Conservation (phyloP, 2,888 invertebrate genomes). For the Callyntrura sp. region DNA sequence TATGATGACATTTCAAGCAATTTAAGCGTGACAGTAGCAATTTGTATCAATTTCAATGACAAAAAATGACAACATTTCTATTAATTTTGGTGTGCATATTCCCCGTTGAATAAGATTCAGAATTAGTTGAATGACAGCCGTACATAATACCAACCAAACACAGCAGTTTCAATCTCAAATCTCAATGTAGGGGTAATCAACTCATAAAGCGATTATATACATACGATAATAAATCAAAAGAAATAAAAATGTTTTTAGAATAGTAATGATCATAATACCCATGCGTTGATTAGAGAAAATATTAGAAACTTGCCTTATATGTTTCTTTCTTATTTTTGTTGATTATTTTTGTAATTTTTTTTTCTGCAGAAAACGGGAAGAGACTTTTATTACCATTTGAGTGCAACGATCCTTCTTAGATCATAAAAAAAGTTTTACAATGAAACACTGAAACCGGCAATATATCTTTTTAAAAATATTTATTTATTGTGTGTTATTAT, state of each 20-base stretch:
- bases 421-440: not conserved
- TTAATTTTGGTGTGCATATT: not conserved
- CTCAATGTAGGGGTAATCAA: too few relatives aligned
- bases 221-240: not conserved
- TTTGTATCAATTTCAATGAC: conserved; percentile 24
- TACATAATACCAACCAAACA: too few relatives aligned
- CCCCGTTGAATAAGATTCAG: too few relatives aligned
- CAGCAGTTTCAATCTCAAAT: too few relatives aligned
- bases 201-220: not conserved
- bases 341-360: not conserved
- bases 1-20: not conserved
- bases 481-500: conserved; percentile 1
- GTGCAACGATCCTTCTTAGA: not conserved
- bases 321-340: not conserved
- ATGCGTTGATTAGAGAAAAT: not conserved
- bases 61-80: conserved; percentile 21
- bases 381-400: not conserved
- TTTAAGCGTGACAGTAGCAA: not conserved
- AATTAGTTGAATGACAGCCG: too few relatives aligned
- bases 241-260: not conserved
- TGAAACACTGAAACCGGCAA: not conserved
- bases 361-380: conserved; percentile 21
- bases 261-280: not conserved
- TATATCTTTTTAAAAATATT: not conserved
- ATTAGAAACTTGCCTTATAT: not conserved